Evolutionary conservation across 2,797 vertebrate species (phyloP).

Genomic region (Nasua narica): DNA sequence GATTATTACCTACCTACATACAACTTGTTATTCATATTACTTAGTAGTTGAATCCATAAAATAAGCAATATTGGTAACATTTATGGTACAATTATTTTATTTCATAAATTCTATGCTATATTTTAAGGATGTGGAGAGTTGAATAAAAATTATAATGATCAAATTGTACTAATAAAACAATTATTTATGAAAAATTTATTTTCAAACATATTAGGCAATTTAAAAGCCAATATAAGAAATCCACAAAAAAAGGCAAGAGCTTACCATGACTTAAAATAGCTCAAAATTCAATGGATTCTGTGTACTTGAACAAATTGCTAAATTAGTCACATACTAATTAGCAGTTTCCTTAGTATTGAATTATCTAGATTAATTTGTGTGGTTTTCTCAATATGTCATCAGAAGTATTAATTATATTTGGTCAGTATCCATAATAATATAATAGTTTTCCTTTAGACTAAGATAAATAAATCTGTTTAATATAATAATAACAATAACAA

Average conservation of each 20-base stretch:
- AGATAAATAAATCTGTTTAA: slow-evolving; percentile 30
- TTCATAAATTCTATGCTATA: neutral
- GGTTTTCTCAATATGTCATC: slow-evolving; percentile 38
- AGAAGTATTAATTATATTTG: slow-evolving; percentile 38
- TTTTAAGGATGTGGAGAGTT: neutral
- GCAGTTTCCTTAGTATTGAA: neutral
- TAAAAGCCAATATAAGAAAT: neutral
- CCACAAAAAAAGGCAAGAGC: slow-evolving; percentile 37
- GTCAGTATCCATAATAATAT: neutral
- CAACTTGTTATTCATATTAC: neutral
- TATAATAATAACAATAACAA: neutral
- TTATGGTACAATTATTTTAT: neutral
- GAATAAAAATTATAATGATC: neutral
- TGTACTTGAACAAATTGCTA: slow-evolving; percentile 57
- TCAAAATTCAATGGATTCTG: slow-evolving; percentile 46
- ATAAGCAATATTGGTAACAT: neutral
- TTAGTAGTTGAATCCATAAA: neutral
- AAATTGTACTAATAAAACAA: neutral
- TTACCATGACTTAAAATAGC: slow-evolving; percentile 55
- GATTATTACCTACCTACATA: neutral
- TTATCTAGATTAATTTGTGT: slow-evolving; percentile 18
- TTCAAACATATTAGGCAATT: neutral
- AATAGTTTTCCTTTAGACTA: neutral
- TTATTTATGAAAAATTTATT: neutral
- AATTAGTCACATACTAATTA: slow-evolving; percentile 62